Conservation (phyloP, 2,113 vertebrate species). For the Megalops atlanticus region DNA sequence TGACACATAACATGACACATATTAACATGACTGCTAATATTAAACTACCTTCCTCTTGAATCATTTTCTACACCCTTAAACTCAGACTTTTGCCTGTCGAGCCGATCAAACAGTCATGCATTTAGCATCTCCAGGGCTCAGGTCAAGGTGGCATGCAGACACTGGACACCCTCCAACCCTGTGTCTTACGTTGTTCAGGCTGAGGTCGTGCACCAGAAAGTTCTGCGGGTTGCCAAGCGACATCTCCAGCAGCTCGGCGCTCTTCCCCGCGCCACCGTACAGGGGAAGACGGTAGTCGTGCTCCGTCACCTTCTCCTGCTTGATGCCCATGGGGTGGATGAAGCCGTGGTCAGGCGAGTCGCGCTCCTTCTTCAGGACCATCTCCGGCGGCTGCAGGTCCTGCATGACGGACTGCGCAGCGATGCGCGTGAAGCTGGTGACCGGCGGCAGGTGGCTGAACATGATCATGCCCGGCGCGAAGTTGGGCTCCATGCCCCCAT, state of each 20-base stretch:
- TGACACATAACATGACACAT: no score
- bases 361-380: conserved; percentile 94
- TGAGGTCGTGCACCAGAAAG: conserved; percentile 85
- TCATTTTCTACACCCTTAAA: not conserved
- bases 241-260: conserved; percentile 74
- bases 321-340: conserved; percentile 86
- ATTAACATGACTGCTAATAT: no score
- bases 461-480: conserved; percentile 90
- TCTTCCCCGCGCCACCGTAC: conserved; percentile 70
- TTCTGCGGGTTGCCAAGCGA: conserved; percentile 76
- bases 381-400: conserved; percentile 76
- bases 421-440: conserved; percentile 93
- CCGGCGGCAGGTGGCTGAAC: conserved; percentile 95
- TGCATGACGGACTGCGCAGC: conserved; percentile 82
- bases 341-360: conserved; percentile 82
- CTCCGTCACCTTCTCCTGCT: conserved; percentile 90
- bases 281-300: conserved; percentile 81
- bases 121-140: no score
- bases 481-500: conserved; percentile 83
- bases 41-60: no score
- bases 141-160: no score
- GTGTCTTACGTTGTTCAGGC: conserved; percentile 72
- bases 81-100: not conserved
- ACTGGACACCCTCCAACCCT: no score
- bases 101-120: no score